These are phyloP conservation scores for Anabacerthia variegaticeps DNA, from an alignment of 2,797 vertebrate genomes.

Conservation along the genomic window DNA sequence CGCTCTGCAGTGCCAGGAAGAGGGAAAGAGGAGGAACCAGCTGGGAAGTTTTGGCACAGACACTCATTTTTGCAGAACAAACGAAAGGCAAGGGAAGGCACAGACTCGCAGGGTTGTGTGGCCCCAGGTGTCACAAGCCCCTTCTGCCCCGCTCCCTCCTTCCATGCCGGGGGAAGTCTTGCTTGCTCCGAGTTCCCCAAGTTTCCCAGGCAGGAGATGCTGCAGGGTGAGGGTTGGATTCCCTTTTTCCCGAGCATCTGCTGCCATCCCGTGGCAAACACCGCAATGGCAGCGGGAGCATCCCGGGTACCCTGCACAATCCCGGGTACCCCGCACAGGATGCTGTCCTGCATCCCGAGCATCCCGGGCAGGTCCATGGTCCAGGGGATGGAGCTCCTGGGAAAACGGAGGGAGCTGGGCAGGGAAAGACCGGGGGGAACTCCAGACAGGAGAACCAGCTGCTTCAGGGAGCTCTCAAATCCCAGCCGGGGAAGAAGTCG, in stretches of 20 bases:
- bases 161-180: rapidly evolving
- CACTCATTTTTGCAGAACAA: background rate
- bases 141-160: background rate
- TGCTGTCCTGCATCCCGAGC: background rate
- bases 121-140: background rate
- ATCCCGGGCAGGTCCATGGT: background rate
- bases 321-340: background rate
- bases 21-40: background rate
- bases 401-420: background rate
- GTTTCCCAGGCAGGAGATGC: background rate
- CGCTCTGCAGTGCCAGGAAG: background rate
- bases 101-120: background rate
- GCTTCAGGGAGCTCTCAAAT: background rate
- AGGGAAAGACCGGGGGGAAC: background rate
- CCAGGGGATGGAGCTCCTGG: background rate
- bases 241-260: background rate
- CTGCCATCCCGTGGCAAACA: constrained; percentile 31
- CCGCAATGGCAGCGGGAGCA: background rate
- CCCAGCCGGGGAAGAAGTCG: rapidly evolving
- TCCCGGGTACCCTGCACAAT: background rate
- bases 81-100: background rate
- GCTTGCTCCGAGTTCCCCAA: rapidly evolving
- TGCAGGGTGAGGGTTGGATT: rapidly evolving
- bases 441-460: background rate
- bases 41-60: background rate